Base-by-base conservation (phyloP, 2,888 invertebrate species). In the Heteromurus nitidus region DNA sequence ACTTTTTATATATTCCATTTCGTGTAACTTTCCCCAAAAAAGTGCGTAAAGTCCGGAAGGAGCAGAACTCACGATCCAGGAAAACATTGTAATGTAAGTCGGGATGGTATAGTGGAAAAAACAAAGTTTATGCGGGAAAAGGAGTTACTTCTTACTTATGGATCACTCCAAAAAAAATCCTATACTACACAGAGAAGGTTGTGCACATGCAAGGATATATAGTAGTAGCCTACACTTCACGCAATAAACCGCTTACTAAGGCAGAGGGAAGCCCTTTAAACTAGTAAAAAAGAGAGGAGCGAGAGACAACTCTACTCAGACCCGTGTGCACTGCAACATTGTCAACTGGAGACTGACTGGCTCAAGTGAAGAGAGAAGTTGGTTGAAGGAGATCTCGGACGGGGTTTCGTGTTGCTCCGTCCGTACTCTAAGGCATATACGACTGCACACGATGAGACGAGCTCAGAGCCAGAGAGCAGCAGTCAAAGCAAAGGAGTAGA, bases 271-370 rank as follows among this genome's bases (percentile, higher is more conserved):
- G 47, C 47, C 7, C 18, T 16, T 67, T 47, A 5, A 26, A 47
- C 31, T 5, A 58, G 58, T 7, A 42, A 20, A 47, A n/a, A 31
- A 60, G 18, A 24, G 42, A 18, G 44, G 50, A 77, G 31, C 31
- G 30, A 55, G n/a, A n/a, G 22, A 58, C 53, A 55, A n/a, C 53
- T 13, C 67, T 67, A 5, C 22, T n/a, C n/a, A 18, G n/a, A 50
- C 50, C 65, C 36, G 36, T 60, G 31, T 73, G 65, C 60, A 36
- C 80, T 47, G 68, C 44, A 42, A 65, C 73, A 67, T 68, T 74
- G 80, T 74, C 80, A 80, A 80, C 80, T 80, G 74, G 80, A 80
- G 80, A 80, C 80, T 80, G 80, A 80, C 67, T 50, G 68, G 80
- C 68, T 74, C 28, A 58, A 28, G 68, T 42, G 31, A 65, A 24